These are phyloP conservation scores for Anoplius nigerrimus DNA, from an alignment of 2,888 invertebrate genomes.

Conservation along the genomic window DNA sequence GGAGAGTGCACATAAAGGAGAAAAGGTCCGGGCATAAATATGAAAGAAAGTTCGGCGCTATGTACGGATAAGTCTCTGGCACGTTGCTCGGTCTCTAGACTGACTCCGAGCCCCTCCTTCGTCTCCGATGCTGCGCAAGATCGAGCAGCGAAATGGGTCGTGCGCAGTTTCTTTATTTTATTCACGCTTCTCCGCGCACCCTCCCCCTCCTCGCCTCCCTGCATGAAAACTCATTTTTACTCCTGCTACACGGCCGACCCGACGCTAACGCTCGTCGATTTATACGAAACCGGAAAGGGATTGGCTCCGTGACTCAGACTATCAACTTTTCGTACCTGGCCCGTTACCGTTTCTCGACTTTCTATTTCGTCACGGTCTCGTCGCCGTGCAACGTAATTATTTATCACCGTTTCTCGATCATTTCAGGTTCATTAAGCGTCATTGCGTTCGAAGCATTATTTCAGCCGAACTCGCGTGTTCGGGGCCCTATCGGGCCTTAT, in stretches of 20 bases:
- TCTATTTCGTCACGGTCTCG: no score
- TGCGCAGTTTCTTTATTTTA: constrained; percentile 1
- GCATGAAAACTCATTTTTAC: neutral
- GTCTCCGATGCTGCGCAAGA: constrained; percentile 35
- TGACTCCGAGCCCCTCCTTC: constrained; percentile 22
- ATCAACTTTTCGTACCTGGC: no score
- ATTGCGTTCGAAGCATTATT: no score
- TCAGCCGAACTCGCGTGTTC: no score
- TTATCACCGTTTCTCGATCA: no score
- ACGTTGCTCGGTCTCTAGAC: no score
- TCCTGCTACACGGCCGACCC: neutral
- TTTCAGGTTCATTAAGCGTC: no score
- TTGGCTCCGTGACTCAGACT: neutral
- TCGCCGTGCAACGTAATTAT: no score
- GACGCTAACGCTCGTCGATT: constrained; percentile 5
- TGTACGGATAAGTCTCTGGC: constrained; percentile 15
- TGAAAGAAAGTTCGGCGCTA: constrained; percentile 26
- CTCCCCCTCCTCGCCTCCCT: neutral
- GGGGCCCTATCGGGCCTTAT: no score
- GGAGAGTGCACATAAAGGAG: constrained; percentile 20
- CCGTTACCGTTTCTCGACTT: no score
- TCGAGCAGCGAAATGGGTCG: constrained; percentile 23
- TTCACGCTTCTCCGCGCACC: constrained; percentile 1
- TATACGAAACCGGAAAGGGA: neutral
- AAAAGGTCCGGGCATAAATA: constrained; percentile 36